Base-by-base conservation (phyloP, 2,888 invertebrate species). In the Drosophila sordidapex region DNA sequence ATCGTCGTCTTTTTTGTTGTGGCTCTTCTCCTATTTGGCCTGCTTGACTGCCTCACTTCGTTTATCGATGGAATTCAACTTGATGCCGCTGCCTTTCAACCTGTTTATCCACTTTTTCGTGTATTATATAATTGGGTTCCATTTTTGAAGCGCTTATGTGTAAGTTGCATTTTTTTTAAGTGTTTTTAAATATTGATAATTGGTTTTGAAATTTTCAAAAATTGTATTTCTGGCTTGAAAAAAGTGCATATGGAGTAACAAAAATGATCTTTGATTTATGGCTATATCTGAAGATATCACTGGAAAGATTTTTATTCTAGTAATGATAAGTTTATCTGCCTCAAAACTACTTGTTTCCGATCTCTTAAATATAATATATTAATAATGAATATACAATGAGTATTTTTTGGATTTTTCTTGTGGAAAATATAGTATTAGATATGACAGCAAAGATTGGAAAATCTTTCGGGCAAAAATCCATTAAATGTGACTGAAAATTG, bases 81-180 rank as follows among this genome's bases (percentile, higher is more conserved):
- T 36, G 27, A n/a, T 21, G 21, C 21, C 21, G 63, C 43, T 58
- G 61, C 80, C 70, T 75, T 79, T 79, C 27, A 78, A 75, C 75
- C 70, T 67, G 76, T 76, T 79, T 74, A 65, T 25, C 60, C 60
- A 62, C 77, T 64, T 87, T 46, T 70, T 33, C 35, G 8, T 35
- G 13, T 18, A 21, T 60, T 52, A 52, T 40, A 35, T 29, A 52
- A 29, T 35, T 49, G 8, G 29, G 1, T 7, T 35, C 25, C 46
- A 46, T 15, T 46, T 46, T 15, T 46, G 21, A 1, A 15, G 13
- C 46, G 21, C 7, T 21, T 46, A 4, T 46, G 13, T 15, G 13
- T 21, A 4, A 3, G 7, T 8, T 25, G 11, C 1, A 21, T 43
- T 43, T 11, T 35, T 6, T 21, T 13, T 0, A 11, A 43, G 40